These are phyloP conservation scores for Linurgus olivaceus DNA, from an alignment of 2,797 vertebrate species.

Conservation along the genomic window DNA sequence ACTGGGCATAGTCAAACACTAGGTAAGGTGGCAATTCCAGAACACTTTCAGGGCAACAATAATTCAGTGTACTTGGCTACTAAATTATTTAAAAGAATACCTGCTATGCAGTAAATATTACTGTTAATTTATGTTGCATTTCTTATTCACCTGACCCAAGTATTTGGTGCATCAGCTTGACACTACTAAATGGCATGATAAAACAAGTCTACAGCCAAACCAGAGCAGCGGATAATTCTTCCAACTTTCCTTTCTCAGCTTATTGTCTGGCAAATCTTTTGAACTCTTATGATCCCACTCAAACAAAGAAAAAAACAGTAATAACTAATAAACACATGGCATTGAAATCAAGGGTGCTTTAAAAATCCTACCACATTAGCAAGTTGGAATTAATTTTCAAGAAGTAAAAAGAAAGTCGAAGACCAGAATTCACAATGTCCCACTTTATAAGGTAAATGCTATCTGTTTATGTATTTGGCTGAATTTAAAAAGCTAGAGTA, in stretches of 20 bases:
- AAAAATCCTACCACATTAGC: background rate
- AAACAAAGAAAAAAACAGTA: background rate
- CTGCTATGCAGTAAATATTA: background rate
- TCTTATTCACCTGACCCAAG: background rate
- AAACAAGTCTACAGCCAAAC: background rate
- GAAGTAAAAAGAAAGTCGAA: background rate
- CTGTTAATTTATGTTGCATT: background rate
- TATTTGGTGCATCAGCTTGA: background rate
- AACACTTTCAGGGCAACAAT: background rate
- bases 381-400: background rate
- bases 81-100: background rate
- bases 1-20: background rate
- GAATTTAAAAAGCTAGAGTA: background rate
- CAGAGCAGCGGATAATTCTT: background rate
- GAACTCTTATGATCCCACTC: background rate
- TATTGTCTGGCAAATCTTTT: conserved; percentile 3
- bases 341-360: background rate
- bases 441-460: background rate
- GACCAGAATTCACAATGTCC: background rate
- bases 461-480: background rate
- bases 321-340: background rate
- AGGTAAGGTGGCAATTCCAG: background rate
- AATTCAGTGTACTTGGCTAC: background rate
- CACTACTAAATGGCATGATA: background rate
- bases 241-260: conserved; percentile 12